Evolutionary conservation across 2,113 vertebrate species (phyloP), one percentile per base, ranked within the genome.

Genomic region (Ammodytes marinus): DNA sequence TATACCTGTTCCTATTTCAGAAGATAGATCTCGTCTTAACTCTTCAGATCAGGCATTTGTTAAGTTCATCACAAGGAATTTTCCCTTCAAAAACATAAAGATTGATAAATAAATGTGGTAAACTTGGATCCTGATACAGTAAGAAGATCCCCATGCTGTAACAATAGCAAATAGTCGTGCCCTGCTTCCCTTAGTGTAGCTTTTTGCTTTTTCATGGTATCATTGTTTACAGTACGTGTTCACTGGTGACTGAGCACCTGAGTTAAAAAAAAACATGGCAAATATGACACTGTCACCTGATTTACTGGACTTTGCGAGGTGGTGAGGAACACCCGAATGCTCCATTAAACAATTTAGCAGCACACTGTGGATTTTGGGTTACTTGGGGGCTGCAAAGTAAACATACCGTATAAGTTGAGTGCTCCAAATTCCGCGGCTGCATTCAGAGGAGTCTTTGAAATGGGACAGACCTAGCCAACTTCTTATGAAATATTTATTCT

Each of bases 401-500:
- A 68, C 63, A 80, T 12, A 2, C 27, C 39, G 65, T 17, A 42
- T 17, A 43, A 10, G 19, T 13, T 27, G 60, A 40, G 17, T 8
- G 15, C n/a, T 72, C 37, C 39, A 67, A 19, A 61, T 66, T 11
- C 43, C 19, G 57, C 4, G 0, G 60, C 64, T 46, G 39, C 17
- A 40, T 69, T 80, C 7, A 10, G 27, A 12, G 42, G 8, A 35
- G 47, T 59, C 59, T 78, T 55, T 69, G 50, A 78, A 72, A 64
- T 49, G 40, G 14, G 52, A 43, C 47, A 52, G 58, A 66, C 12
- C 42, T 5, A 72, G 53, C 66, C 69, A 59, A 45, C 12, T 27
- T 58, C 49, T 82, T 67, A 10, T 59, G 67, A 73, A 42, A 65
- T 63, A 80, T 82, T 79, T 71, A 85, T 57, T 69, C 57, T 69